Evolutionary conservation across 2,888 invertebrate species (phyloP).

Genomic region (Sepiola atlantica): DNA sequence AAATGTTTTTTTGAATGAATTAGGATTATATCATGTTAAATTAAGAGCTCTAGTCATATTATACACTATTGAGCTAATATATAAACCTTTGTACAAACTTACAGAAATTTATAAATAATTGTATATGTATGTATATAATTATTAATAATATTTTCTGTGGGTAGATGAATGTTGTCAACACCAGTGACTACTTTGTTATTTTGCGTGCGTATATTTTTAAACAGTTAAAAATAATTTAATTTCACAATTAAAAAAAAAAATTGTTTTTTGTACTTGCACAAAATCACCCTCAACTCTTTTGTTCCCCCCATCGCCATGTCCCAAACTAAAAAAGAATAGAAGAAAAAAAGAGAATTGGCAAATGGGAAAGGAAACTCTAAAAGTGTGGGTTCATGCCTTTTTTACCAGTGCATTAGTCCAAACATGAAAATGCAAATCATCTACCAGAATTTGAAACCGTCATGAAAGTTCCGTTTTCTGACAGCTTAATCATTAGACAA

Average conservation of each 20-base stretch:
- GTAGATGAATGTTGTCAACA: too few species aligned
- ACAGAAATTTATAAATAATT: too few species aligned
- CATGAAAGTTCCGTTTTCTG: neutral
- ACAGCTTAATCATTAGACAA: neutral
- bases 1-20: too few species aligned
- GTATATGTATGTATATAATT: too few species aligned
- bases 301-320: neutral
- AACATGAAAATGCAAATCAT: neutral
- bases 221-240: neutral
- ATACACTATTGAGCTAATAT: too few species aligned
- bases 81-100: too few species aligned
- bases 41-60: too few species aligned
- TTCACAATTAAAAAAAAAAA: neutral
- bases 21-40: too few species aligned
- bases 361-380: neutral
- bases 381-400: neutral
- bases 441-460: neutral
- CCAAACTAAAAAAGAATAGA: neutral
- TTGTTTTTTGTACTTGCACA: neutral
- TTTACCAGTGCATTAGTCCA: neutral
- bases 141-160: too few species aligned
- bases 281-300: neutral
- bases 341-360: neutral
- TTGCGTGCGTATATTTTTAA: neutral
- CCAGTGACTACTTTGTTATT: neutral